Evolutionary conservation across 2,888 invertebrate species (phyloP), one percentile per base, ranked within the genome.

Genomic region (Plagiodera versicolora): DNA sequence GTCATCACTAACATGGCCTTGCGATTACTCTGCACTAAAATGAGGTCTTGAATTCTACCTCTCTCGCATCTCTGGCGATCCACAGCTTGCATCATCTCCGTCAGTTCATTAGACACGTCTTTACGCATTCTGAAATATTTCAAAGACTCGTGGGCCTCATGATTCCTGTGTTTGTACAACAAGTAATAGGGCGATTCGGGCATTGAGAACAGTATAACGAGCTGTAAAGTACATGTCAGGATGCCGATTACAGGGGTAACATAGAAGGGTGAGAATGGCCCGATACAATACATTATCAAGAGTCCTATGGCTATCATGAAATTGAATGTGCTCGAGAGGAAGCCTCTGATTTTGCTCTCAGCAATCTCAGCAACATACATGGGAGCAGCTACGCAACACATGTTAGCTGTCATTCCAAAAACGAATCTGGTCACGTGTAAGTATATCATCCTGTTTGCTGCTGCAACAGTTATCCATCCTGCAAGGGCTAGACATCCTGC

Each of bases 351-450:
- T 50, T 74, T 72, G 45, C 77, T 75, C 65, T 79, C 76, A 10
- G 79, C 77, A 24, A 78, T 77, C 68, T 79, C 79, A 2, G 77
- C 77, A 10, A 78, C 74, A 66, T 77, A 79, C 79, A 79, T 79
- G 2, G 79, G 79, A 0, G 77, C 76, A 2, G 78, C 74, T 1
- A 79, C 79, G 56, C 78, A 78, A 11, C 76, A 77, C 58, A 77
- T 74, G 52, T 79, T 78, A 1, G 75, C 78, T 4, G 76, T 75
- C 55, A 63, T 56, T 10, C 63, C 63, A 5, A 70, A 68, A 30
- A 77, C 46, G 56, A 75, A 73, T 28, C 77, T 67, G 0, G 76
- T 75, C 2, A 72, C 69, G 63, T 73, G 74, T 1, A 77, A 28
- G 52, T 71, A 69, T 14, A 65, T 66, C 10, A 74, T 71, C 19